Percentiles rank a stretch among this genome's conserved stretches.
Evolutionary conservation across 30 jellyfish, hydroid and myxozoan genomes (phyloP).

Genomic region (Chironex yamaguchii): DNA sequence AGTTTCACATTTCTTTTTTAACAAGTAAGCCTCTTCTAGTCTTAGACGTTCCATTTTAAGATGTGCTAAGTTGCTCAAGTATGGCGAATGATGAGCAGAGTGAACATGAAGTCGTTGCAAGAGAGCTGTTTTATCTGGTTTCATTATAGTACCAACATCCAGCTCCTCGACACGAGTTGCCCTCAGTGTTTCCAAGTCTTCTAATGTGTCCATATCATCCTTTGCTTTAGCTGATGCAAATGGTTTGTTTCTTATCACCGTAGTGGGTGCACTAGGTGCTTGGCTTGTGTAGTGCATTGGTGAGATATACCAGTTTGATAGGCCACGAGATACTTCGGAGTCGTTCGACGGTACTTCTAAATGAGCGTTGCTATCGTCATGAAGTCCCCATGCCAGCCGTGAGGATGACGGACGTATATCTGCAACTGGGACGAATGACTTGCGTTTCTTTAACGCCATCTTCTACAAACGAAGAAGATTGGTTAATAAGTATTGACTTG

Average conservation of each 20-base stretch:
- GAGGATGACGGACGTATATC: too few species aligned
- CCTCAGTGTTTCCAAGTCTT: constrained; percentile 34
- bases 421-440: too few species aligned
- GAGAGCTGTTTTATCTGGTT: constrained; percentile 39
- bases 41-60: constrained; percentile 68
- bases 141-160: constrained; percentile 44
- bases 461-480: too few species aligned
- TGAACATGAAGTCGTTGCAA: constrained; percentile 33
- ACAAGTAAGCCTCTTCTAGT: constrained; percentile 84
- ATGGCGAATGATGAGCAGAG: constrained; percentile 62
- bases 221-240: not conserved
- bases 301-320: not conserved
- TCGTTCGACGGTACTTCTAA: too few species aligned
- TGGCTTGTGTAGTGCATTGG: not conserved
- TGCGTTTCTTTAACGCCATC: too few species aligned
- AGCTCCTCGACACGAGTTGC: constrained; percentile 32
- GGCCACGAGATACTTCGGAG: too few species aligned
- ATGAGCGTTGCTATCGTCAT: too few species aligned
- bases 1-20: constrained; percentile 73
- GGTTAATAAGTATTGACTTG: too few species aligned
- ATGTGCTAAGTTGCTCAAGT: constrained; percentile 51
- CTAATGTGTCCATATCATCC: constrained; percentile 37
- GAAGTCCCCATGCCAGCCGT: too few species aligned
- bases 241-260: not conserved
- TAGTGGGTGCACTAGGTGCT: not conserved